A percentile compares a stretch with the other conserved stretches of the same genome.
Evolutionary conservation across 2,888 invertebrate genomes (phyloP).

Genomic region (Melangyna quadrimaculata): DNA sequence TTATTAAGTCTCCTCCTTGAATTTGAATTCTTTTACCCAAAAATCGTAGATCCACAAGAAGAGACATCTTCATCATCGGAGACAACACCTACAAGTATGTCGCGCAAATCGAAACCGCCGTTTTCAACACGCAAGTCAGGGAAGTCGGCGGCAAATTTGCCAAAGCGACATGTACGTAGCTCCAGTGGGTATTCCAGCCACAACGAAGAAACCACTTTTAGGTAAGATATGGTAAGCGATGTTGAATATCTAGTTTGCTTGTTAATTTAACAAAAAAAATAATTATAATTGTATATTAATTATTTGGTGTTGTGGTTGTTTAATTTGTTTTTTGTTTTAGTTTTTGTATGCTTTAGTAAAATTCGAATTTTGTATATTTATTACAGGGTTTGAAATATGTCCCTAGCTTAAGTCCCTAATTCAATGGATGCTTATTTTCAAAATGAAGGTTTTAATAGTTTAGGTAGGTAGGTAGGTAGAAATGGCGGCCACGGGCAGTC

Average conservation of each 20-base stretch:
- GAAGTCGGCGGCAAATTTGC: constrained; percentile 83
- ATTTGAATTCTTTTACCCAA: not conserved
- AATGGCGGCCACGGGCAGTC: no score
- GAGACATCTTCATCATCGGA: constrained; percentile 91
- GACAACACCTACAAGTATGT: constrained; percentile 86
- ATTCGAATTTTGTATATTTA: no score
- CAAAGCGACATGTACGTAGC: constrained; percentile 88
- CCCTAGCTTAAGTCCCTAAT: no score
- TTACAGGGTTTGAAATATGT: no score
- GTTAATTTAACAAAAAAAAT: constrained; percentile 11
- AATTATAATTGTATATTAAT: not conserved
- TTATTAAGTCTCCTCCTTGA: not conserved
- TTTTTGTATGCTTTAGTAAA: not conserved
- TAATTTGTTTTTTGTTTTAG: not conserved
- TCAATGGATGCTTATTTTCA: no score
- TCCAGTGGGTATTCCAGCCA: constrained; percentile 92
- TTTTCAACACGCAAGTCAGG: constrained; percentile 86
- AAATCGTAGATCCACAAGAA: constrained; percentile 84
- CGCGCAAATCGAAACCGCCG: constrained; percentile 87
- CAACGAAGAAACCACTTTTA: constrained; percentile 92
- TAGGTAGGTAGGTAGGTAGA: no score
- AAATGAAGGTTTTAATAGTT: no score
- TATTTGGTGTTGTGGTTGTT: constrained; percentile 43
- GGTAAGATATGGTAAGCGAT: constrained; percentile 81
- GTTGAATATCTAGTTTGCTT: constrained; percentile 71